Evolutionary conservation across 2,888 invertebrate species (phyloP), one percentile per base, ranked within the genome.

Genomic region (Thalpophila matura): DNA sequence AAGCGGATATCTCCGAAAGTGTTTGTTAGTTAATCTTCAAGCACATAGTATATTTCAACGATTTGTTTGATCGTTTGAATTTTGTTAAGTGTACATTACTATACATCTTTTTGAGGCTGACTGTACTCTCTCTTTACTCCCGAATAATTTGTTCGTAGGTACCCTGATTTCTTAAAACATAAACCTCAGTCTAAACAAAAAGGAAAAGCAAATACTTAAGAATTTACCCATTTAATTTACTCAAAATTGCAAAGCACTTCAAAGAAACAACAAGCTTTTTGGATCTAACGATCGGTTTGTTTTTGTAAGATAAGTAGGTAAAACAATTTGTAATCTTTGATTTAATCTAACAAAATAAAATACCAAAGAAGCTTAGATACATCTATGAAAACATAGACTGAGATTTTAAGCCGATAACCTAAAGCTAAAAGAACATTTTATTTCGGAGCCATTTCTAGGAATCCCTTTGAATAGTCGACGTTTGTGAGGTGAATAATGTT

Each of bases 291-390:
- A 24, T 12, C 22, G 43, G 35, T 43, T 53, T 49, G 2, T 38
- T 53, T 66, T 14, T 12, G 14, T 45, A 31, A 18, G 37, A 33
- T 31, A 26, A n/a, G n/a, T n/a, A 56, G 46, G n/a, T 26, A 12
- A 69, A 68, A 63, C 37, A 53, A 33, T 51, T 63, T 70, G 12
- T 47, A 37, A 51, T 51, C 49, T 64, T 57, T 38, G 18, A 51
- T 63, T 46, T 27, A 18, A 29, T 45, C 26, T n/a, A 35, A 33
- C 18, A 37, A 20, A 27, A 45, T n/a, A 16, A 29, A 70, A 57
- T 29, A 20, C 37, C 37, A n/a, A n/a, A n/a, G 27, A 57, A 53
- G 3, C 58, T 22, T 27, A 45, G 38, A 37, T 37, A 43, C 26
- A 6, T 47, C 37, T 24, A 35, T 29, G 0, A 49, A 51, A 51